Evolutionary conservation across 2,797 vertebrate genomes (phyloP).

Genomic region (Melanotaenia trifasciata): DNA sequence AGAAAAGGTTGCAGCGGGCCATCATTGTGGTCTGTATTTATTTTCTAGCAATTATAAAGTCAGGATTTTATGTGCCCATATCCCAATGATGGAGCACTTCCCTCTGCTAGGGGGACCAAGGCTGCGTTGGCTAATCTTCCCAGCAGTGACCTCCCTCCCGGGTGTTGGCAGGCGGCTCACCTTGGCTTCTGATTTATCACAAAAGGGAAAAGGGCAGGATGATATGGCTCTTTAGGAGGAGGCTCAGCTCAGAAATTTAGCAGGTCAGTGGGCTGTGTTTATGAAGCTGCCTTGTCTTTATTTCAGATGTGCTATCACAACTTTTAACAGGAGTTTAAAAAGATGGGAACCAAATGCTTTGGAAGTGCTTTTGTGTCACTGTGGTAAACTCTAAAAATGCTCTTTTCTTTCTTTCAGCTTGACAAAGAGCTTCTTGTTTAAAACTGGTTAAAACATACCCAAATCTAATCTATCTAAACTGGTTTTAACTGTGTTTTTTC

Average conservation of each 20-base stretch:
- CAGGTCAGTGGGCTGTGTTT: constrained; percentile 39
- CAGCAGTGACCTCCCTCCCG: constrained; percentile 44
- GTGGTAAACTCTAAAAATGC: too few relatives aligned
- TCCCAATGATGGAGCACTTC: constrained; percentile 25
- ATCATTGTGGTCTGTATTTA: constrained; percentile 44
- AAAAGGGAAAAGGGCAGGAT: constrained; percentile 50
- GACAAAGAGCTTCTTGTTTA: too few relatives aligned
- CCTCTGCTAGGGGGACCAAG: constrained; percentile 18
- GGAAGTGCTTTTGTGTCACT: too few relatives aligned
- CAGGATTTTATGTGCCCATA: constrained; percentile 38
- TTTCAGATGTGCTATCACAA: constrained; percentile 52
- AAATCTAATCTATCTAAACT: too few relatives aligned
- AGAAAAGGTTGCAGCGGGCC: constrained; percentile 8
- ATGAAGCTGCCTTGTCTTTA: constrained; percentile 62
- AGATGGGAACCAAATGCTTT: constrained; percentile 38
- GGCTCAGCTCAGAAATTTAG: constrained; percentile 21
- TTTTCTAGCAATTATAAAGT: constrained; percentile 12
- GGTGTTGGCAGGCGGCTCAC: constrained; percentile 40
- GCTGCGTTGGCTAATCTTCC: constrained; percentile 40
- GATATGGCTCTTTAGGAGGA: constrained; percentile 44
- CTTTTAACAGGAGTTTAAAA: constrained; percentile 41
- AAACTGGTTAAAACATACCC: too few relatives aligned
- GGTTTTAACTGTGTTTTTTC: too few relatives aligned
- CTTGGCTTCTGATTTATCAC: constrained; percentile 59
- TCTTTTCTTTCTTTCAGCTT: too few relatives aligned